Conservation (phyloP, 2,888 invertebrate genomes). For the Sphaerophoria taeniata region DNA sequence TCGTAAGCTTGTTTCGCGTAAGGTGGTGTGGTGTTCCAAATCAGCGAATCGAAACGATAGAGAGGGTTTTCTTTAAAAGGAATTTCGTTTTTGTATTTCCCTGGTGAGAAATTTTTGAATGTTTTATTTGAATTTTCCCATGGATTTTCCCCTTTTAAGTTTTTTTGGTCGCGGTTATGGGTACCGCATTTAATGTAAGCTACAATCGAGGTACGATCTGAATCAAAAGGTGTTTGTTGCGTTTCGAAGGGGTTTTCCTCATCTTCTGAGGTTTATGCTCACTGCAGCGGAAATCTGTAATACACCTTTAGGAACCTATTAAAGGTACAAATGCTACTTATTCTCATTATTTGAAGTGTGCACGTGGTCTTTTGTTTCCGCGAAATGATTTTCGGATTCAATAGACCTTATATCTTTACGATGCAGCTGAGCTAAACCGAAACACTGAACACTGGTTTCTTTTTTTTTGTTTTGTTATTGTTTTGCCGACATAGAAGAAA, state of each 20-base stretch:
- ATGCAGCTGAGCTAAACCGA: conserved; percentile 27
- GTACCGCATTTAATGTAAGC: background rate
- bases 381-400: conserved; percentile 68
- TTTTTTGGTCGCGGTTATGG: conserved; percentile 28
- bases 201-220: background rate
- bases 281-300: conserved; percentile 58
- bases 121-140: conserved; percentile 66
- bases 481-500: conserved; percentile 24
- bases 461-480: conserved; percentile 21
- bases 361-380: conserved; percentile 70
- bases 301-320: conserved; percentile 15
- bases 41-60: conserved; percentile 67
- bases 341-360: conserved; percentile 44
- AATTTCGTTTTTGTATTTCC: conserved; percentile 26
- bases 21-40: conserved; percentile 74
- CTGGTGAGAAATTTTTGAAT: conserved; percentile 51
- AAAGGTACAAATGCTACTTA: conserved; percentile 6
- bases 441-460: conserved; percentile 45
- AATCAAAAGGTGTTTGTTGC: conserved; percentile 63
- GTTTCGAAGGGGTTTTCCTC: conserved; percentile 47
- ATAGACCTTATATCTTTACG: conserved; percentile 38
- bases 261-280: conserved; percentile 57
- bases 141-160: conserved; percentile 50
- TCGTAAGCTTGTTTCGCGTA: conserved; percentile 60
- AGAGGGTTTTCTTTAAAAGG: conserved; percentile 45